Evolutionary conservation across 2,113 vertebrate genomes (phyloP).

Genomic region (Cochlearius cochlearius): DNA sequence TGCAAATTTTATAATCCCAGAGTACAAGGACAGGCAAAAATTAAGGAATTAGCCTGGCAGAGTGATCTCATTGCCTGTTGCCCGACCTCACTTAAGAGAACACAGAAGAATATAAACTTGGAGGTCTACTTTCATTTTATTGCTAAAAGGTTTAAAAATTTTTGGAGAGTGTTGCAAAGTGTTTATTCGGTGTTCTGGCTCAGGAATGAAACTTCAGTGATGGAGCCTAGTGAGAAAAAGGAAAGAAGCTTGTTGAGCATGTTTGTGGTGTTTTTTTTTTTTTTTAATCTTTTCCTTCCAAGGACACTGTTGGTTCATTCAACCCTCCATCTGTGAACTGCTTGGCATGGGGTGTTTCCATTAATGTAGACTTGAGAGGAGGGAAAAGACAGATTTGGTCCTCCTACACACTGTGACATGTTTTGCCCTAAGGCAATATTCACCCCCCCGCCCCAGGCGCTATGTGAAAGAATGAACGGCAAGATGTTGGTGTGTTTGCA

Average conservation of each 20-base stretch:
- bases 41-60: neutral
- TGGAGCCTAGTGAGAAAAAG: neutral
- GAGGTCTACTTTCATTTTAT: neutral
- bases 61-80: neutral
- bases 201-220: neutral
- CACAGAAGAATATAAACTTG: neutral
- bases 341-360: neutral
- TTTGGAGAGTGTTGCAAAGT: neutral
- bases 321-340: neutral
- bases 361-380: neutral
- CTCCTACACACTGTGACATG: neutral
- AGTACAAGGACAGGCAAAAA: neutral
- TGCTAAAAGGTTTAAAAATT: neutral
- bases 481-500: neutral
- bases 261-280: too few species aligned
- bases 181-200: neutral
- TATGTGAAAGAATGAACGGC: neutral
- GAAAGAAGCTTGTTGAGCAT: neutral
- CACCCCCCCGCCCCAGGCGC: accelerated
- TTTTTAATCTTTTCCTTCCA: neutral
- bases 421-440: neutral
- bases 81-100: neutral
- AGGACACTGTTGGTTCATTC: neutral
- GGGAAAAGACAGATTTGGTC: neutral
- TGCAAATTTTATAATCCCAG: neutral